A percentile compares a stretch with the other conserved stretches of the same genome.
phyloP scores from a whole-genome alignment of 2,888 invertebrate genomes.

The Drosophila paramelanica region DNA sequence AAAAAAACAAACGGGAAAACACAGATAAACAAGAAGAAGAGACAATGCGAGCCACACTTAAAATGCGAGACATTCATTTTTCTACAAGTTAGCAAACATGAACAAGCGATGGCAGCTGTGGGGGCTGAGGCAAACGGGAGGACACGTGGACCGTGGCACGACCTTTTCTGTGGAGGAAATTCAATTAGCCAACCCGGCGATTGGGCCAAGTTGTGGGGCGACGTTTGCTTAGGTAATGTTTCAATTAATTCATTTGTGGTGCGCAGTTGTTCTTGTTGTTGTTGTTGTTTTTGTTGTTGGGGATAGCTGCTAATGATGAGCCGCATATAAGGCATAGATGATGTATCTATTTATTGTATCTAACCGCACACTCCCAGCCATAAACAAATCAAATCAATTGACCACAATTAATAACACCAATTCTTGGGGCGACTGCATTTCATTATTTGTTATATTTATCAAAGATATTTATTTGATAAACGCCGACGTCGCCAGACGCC shows the following conservation, averaged over 20 bases:
- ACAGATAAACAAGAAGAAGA: conserved; percentile 23
- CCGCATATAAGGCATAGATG: conserved; percentile 21
- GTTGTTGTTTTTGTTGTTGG: conserved; percentile 21
- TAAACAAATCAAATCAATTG: conserved; percentile 77
- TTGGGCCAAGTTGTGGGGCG: conserved; percentile 29
- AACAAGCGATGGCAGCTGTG: background rate
- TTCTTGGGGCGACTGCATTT: conserved; percentile 65
- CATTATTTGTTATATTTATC: conserved; percentile 80
- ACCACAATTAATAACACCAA: conserved; percentile 75
- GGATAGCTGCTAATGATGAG: conserved; percentile 65
- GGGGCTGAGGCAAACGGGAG: conserved; percentile 11
- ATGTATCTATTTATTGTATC: conserved; percentile 38
- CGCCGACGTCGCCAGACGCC: conserved; percentile 77
- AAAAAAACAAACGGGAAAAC: conserved; percentile 12
- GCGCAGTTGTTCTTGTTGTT: conserved; percentile 28
- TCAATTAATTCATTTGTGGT: conserved; percentile 77
- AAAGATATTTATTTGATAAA: conserved; percentile 80
- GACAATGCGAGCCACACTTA: conserved; percentile 66
- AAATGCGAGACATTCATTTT: conserved; percentile 81
- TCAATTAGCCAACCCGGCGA: conserved; percentile 70
- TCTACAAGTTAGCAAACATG: conserved; percentile 54
- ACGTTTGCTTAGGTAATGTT: conserved; percentile 81
- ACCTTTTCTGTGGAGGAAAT: conserved; percentile 66
- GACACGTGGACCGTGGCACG: conserved; percentile 56
- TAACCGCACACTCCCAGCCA: conserved; percentile 32